Evolutionary conservation across 1,140 invertebrate genomes (phyloP).

Genomic region (Cryptotermes secundus): DNA sequence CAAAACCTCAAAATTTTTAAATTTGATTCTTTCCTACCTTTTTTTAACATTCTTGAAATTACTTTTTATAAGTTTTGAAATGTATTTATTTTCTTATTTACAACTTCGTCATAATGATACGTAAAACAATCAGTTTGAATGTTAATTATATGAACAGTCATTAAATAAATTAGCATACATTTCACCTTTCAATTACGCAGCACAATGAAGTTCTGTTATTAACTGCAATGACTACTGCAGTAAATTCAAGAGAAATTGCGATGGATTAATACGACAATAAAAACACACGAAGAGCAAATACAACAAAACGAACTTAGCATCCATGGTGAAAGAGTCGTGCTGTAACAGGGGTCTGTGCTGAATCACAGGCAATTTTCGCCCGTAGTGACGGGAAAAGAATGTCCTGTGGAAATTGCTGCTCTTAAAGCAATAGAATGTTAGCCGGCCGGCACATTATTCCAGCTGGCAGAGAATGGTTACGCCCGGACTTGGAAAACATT

Average conservation of each 20-base stretch:
- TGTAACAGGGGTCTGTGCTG: neutral
- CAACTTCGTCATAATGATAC: too few relatives aligned
- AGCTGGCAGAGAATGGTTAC: neutral
- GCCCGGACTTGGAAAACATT: neutral
- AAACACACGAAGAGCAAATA: neutral
- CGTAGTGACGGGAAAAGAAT: neutral
- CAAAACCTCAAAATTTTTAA: too few relatives aligned
- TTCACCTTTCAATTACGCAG: neutral
- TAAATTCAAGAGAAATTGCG: neutral
- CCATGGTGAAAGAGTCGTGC: neutral
- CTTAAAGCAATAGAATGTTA: neutral
- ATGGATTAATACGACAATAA: neutral
- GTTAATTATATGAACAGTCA: too few relatives aligned
- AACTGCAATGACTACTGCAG: neutral
- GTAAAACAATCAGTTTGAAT: too few relatives aligned
- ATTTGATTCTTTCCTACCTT: too few relatives aligned
- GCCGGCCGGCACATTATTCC: neutral
- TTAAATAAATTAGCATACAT: too few relatives aligned
- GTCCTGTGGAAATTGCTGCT: neutral
- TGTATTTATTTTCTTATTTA: too few relatives aligned
- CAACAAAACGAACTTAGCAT: conserved; percentile 2
- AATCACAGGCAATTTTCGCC: conserved; percentile 1
- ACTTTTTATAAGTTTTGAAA: too few relatives aligned
- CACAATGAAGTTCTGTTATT: neutral
- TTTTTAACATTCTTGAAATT: too few relatives aligned